Evolutionary conservation across 1,140 invertebrate species (phyloP), one percentile per base, ranked within the genome.

Genomic region (Drosophila yakuba): DNA sequence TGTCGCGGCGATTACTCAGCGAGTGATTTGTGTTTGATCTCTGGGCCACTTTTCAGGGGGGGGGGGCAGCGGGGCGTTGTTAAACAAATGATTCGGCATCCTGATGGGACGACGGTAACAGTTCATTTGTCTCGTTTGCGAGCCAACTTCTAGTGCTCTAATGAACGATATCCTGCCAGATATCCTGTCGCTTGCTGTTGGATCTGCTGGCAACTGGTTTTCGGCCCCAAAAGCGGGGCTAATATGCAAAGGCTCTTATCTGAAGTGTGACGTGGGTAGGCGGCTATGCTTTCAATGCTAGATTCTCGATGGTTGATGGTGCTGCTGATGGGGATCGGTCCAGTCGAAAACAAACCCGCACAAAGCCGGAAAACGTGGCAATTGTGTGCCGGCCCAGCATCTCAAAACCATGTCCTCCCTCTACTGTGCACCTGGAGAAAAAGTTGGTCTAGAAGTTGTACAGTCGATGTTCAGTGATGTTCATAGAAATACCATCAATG

Each of bases 91-190:
- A 51, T 35, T 67, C 14, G 57, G 15, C 58, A 38, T 39, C 20
- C 32, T 51, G 58, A 32, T 20, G 23, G 59, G 59, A 28, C 20
- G 59, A 28, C 20, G 63, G 63, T 36, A 66, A 67, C 64, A 68
- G 64, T 67, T 68, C 64, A 68, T 67, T 51, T 54, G 62, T n/a
- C 45, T 44, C 28, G 59, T 32, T 44, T 50, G 45, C 35, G n/a
- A 28, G 23, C 12, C 45, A 48, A 68, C 64, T 68, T 67, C 61
- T 64, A 67, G 74, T 64, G 62, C 52, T 60, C 74, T 76, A 76
- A 76, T 76, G 74, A 76, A 76, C 74, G 74, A 76, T 76, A 76
- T 76, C 74, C 74, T 76, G 74, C 74, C 63, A 76, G 74, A 77
- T 74, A 74, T 76, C 62, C 74, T 77, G 74, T 77, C 73, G 32